These are phyloP conservation scores for Sternotherus odoratus DNA, from an alignment of 2,797 vertebrate species.

Conservation along the genomic window DNA sequence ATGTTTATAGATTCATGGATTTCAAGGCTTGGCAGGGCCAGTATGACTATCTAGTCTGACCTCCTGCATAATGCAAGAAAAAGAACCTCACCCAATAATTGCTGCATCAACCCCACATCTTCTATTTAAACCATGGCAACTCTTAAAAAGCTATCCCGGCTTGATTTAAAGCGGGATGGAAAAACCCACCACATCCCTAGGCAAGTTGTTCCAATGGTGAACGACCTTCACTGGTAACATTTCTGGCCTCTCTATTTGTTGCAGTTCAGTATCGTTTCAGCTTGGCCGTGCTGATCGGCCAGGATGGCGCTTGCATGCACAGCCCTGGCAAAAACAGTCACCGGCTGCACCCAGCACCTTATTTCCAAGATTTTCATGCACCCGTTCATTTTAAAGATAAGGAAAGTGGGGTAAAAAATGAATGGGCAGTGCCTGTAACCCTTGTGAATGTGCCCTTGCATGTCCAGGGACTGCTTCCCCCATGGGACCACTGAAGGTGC, in stretches of 20 bases:
- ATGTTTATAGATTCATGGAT: not conserved
- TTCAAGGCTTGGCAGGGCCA: not conserved
- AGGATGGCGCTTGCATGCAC: not conserved
- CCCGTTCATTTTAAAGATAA: no score
- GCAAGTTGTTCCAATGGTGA: not conserved
- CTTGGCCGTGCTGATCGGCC: not conserved
- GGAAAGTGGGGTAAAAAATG: not conserved
- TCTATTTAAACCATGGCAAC: not conserved
- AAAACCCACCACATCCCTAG: not conserved
- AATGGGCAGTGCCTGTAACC: not conserved
- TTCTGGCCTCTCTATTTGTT: not conserved
- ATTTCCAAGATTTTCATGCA: not conserved
- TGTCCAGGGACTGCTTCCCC: not conserved
- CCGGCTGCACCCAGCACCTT: not conserved
- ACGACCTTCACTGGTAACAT: not conserved
- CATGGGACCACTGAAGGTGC: not conserved
- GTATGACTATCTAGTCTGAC: not conserved
- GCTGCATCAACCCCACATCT: not conserved
- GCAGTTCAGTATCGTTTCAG: not conserved
- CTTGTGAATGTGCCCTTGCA: not conserved
- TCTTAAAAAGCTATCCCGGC: rapidly evolving
- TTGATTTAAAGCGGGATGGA: not conserved
- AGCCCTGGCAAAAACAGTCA: not conserved
- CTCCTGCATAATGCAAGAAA: not conserved
- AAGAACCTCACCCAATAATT: not conserved